Evolutionary conservation across 2,113 vertebrate genomes (phyloP), one percentile per base, ranked within the genome.

Genomic region (Anolis sagrei): DNA sequence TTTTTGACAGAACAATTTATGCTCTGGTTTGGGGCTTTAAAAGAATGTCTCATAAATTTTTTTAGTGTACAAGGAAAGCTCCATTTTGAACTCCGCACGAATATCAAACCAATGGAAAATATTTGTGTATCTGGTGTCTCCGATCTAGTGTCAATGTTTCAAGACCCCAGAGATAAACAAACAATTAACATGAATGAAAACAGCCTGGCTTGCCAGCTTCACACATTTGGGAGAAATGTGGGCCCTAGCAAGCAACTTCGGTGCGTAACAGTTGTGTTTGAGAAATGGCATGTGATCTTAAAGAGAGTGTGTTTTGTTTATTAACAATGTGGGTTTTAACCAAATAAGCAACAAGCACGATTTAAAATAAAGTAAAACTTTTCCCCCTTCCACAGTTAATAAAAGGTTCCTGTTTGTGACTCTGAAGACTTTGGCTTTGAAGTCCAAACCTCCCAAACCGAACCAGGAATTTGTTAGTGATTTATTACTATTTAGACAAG

Each of bases 401-500:
- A 87, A 91, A 95, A 94, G 86, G 90, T 94, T 96, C 91, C 91
- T 93, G 90, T 95, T 95, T 93, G 87, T 89, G 92, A 90, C 93
- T 91, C 32, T 66, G 68, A 81, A 86, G 58, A 64, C 58, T 1
- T 70, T 1, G 62, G 49, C 93, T 96, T 97, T 96, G 94, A 97
- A 96, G 93, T 92, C 75, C 84, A 54, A 88, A 82, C 79, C 90
- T 93, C 92, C 90, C 86, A 92, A 95, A 96, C 93, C 94, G 95
- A 94, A 95, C 93, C 88, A 94, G 94, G 96, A 97, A 96, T 97
- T 95, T 90, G 86, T 89, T 62, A 32, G 82, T 97, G 97, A 98
- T 98, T 97, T 97, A 97, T 94, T 92, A 92, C 93, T 98, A 96
- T 98, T 98, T 98, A 95, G 96, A 98, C 97, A 98, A 98, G 97